A percentile compares a stretch with the other conserved stretches of the same genome.
These are phyloP conservation scores for Willowsia nigromaculata DNA, from an alignment of 2,888 invertebrate species.

Conservation along the genomic window DNA sequence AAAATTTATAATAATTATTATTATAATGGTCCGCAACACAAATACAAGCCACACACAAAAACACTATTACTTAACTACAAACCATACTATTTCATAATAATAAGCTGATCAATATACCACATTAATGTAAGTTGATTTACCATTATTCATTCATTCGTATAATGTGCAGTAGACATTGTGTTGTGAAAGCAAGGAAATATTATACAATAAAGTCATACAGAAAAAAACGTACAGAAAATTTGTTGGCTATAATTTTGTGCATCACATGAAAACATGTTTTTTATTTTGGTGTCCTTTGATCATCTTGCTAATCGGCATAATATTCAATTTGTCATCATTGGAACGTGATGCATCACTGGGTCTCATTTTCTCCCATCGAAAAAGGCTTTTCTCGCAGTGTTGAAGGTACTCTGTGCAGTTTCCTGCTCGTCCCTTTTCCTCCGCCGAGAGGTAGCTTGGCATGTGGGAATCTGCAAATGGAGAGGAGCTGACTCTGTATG, in stretches of 20 bases:
- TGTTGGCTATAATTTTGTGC: neutral
- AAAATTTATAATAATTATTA: constrained; percentile 18
- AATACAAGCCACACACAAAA: neutral
- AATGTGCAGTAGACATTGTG: constrained; percentile 46
- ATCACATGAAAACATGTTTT: neutral
- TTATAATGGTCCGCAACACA: neutral
- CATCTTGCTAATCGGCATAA: no score
- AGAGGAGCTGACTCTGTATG: constrained; percentile 46
- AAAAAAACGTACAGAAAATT: neutral
- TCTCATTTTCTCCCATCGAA: constrained; percentile 40
- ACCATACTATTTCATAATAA: constrained; percentile 14
- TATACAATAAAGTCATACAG: constrained; percentile 31
- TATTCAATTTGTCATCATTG: neutral
- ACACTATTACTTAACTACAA: neutral
- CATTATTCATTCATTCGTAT: constrained; percentile 34
- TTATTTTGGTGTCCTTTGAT: no score
- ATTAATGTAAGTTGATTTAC: neutral
- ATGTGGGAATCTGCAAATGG: constrained; percentile 47
- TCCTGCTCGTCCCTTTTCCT: constrained; percentile 39
- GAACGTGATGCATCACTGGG: neutral
- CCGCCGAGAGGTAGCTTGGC: constrained; percentile 51
- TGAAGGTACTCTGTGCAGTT: constrained; percentile 39
- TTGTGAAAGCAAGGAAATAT: constrained; percentile 48
- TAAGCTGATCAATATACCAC: neutral
- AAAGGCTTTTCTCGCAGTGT: constrained; percentile 42